Conservation (phyloP, 2,888 invertebrate species). For the Galeopsomyia nigrocyanea region DNA sequence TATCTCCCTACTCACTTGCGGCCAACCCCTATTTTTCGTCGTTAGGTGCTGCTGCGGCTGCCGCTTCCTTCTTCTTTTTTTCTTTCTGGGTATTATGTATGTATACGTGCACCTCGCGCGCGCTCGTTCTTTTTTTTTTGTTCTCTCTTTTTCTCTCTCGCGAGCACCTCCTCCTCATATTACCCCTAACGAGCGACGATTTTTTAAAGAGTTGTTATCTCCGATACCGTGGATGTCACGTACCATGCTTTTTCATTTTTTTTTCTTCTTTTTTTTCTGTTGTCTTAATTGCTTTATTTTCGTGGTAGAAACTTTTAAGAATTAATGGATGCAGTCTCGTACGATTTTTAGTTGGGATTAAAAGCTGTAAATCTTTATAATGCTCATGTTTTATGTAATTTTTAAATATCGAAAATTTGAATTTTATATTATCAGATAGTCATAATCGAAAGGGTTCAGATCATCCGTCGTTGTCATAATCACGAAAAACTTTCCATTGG, state of each 20-base stretch:
- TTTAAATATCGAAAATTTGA: too few species aligned
- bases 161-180: conserved; percentile 1
- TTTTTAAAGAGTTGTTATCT: conserved; percentile 38
- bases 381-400: conserved; percentile 3
- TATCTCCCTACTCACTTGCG: neutral
- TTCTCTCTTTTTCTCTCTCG: neutral
- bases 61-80: neutral
- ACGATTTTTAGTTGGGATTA: conserved; percentile 2
- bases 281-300: conserved; percentile 3
- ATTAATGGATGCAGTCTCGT: conserved; percentile 22
- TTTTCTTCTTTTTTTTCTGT: conserved; percentile 16
- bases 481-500: too few species aligned
- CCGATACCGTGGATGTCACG: conserved; percentile 13
- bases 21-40: conserved; percentile 17
- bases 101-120: neutral
- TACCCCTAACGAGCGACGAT: conserved; percentile 35
- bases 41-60: neutral
- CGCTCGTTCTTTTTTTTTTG: neutral
- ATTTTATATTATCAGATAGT: too few species aligned
- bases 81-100: neutral
- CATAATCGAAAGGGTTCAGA: too few species aligned
- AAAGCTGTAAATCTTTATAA: conserved; percentile 17
- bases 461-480: too few species aligned
- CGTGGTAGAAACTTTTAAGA: neutral
- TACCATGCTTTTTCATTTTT: neutral